These are phyloP conservation scores for Tuta absoluta DNA, from an alignment of 2,888 invertebrate genomes.

Conservation along the genomic window DNA sequence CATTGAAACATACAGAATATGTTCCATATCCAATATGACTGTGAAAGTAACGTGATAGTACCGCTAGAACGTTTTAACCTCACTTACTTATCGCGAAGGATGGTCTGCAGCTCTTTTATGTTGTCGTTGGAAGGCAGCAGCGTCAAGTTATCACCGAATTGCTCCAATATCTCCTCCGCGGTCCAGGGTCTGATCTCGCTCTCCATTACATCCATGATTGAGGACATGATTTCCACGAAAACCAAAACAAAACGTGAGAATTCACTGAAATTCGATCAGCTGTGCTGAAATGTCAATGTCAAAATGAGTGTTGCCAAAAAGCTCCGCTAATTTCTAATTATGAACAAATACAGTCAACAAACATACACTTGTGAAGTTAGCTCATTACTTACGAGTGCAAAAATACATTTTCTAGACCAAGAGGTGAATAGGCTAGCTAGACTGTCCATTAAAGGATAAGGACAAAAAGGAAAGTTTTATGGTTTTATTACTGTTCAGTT, in stretches of 20 bases:
- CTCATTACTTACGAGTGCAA: no score
- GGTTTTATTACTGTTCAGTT: no score
- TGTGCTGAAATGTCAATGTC: background rate
- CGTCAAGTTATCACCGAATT: conserved; percentile 86
- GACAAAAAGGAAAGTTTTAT: no score
- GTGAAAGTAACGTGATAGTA: background rate
- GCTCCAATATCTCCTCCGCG: conserved; percentile 65
- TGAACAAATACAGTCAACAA: no score
- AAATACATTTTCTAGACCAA: no score
- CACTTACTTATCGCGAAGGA: conserved; percentile 91
- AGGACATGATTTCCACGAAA: conserved; percentile 9
- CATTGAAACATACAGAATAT: background rate
- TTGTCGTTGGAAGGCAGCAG: conserved; percentile 88
- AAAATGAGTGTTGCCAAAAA: background rate
- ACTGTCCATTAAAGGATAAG: no score
- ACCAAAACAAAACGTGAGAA: conserved; percentile 23
- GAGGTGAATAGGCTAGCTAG: no score
- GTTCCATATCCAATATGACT: background rate
- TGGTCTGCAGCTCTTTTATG: conserved; percentile 91
- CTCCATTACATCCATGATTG: conserved; percentile 67
- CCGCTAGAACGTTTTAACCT: conserved; percentile 47
- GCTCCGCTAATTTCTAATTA: no score
- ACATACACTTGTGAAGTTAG: no score
- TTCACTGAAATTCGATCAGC: background rate
- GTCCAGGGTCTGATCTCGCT: conserved; percentile 71